Evolutionary conservation across 1,140 invertebrate species (phyloP).

Genomic region (Saxidomus purpurata): DNA sequence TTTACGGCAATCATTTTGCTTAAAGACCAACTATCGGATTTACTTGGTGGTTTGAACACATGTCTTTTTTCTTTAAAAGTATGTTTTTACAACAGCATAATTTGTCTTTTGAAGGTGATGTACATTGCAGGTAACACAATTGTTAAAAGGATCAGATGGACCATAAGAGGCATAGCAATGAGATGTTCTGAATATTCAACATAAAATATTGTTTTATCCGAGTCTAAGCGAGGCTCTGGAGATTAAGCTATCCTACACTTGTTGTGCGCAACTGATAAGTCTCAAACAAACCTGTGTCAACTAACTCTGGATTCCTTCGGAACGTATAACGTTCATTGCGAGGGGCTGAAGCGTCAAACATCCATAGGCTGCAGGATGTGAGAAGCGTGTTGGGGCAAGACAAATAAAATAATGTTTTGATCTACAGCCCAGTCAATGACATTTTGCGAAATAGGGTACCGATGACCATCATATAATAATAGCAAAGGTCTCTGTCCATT

Average conservation of each 20-base stretch:
- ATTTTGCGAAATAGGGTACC: slow-evolving; percentile 8
- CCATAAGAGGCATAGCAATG: too few species aligned
- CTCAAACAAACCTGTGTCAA: background rate
- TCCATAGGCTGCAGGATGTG: slow-evolving; percentile 53
- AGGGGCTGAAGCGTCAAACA: background rate
- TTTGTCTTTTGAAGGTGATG: too few species aligned
- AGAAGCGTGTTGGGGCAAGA: background rate
- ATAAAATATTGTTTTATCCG: too few species aligned
- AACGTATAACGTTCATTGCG: background rate
- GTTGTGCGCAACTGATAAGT: background rate
- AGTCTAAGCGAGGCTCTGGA: too few species aligned
- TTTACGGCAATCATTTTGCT: slow-evolving; percentile 6
- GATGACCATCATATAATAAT: slow-evolving; percentile 54
- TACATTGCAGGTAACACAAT: too few species aligned
- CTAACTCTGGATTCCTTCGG: background rate
- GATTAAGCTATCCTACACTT: background rate
- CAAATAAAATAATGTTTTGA: slow-evolving; percentile 47
- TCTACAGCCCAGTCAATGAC: slow-evolving; percentile 57
- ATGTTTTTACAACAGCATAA: too few species aligned
- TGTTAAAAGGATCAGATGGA: too few species aligned
- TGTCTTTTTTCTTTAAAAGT: too few species aligned
- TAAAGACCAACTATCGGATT: background rate
- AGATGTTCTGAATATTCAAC: too few species aligned
- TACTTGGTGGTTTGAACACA: background rate
- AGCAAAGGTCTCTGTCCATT: background rate